phyloP scores from a whole-genome alignment of 2,113 vertebrate genomes.

The Plecotus auritus region DNA sequence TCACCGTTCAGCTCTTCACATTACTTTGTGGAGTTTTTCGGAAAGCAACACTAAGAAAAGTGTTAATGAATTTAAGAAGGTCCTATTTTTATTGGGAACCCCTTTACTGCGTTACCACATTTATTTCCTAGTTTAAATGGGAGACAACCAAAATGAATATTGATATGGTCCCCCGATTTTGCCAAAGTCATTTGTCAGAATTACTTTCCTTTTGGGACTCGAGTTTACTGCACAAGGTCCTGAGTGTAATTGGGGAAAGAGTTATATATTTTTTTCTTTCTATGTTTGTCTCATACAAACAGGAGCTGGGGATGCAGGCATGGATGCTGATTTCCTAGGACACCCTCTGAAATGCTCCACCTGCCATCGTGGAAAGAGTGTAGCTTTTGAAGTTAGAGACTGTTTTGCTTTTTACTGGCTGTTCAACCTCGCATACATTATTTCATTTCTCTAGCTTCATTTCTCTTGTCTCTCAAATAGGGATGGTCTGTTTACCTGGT shows the following conservation, averaged over 20 bases:
- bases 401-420: neutral
- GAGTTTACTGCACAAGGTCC: neutral
- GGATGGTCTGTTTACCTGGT: neutral
- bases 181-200: neutral
- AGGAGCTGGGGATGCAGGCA: neutral
- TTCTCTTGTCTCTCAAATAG: neutral
- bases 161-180: neutral
- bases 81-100: neutral
- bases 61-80: neutral
- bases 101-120: neutral
- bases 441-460: neutral
- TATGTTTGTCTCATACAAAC: neutral
- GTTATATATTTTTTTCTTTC: neutral
- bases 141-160: neutral
- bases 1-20: neutral
- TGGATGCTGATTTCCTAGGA: neutral
- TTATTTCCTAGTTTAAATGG: constrained; percentile 38
- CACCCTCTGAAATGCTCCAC: neutral
- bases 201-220: neutral
- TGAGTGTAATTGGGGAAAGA: neutral
- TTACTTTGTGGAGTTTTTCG: neutral
- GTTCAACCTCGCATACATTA: neutral
- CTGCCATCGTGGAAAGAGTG: neutral
- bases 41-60: neutral
- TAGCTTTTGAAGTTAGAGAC: neutral